These are phyloP conservation scores for Bugulina stolonifera DNA, from an alignment of 2,888 invertebrate genomes.

Conservation along the genomic window DNA sequence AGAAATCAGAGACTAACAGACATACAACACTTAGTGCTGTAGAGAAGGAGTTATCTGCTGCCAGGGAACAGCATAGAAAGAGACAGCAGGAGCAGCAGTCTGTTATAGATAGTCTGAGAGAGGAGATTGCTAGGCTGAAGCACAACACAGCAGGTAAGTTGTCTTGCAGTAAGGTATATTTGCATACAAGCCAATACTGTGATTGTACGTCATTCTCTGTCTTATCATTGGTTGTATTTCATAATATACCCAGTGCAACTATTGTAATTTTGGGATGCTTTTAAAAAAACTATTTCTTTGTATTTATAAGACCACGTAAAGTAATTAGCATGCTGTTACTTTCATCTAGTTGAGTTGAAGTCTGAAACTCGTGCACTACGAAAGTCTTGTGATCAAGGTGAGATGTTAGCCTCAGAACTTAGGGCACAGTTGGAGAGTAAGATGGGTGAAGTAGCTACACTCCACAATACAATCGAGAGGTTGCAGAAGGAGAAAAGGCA, in stretches of 20 bases:
- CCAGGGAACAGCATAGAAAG: conserved; percentile 12
- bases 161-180: too few species aligned
- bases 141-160: conserved; percentile 29
- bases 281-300: too few species aligned
- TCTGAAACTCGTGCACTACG: not conserved
- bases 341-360: not conserved
- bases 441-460: conserved; percentile 37
- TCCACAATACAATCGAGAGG: conserved; percentile 39
- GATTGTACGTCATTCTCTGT: too few species aligned
- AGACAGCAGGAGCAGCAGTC: conserved; percentile 30
- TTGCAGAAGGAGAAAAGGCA: conserved; percentile 39
- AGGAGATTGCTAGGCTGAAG: conserved; percentile 27
- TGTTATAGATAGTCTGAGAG: conserved; percentile 36
- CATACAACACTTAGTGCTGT: not conserved
- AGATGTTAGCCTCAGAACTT: not conserved
- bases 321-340: not conserved
- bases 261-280: too few species aligned
- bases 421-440: not conserved
- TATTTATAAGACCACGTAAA: too few species aligned
- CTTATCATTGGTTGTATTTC: too few species aligned
- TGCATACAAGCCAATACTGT: too few species aligned
- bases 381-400: not conserved
- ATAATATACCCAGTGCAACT: too few species aligned
- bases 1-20: not conserved
- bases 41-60: conserved; percentile 2